Conservation (phyloP, 2,797 vertebrate genomes). For the Enteromius radiatus region DNA sequence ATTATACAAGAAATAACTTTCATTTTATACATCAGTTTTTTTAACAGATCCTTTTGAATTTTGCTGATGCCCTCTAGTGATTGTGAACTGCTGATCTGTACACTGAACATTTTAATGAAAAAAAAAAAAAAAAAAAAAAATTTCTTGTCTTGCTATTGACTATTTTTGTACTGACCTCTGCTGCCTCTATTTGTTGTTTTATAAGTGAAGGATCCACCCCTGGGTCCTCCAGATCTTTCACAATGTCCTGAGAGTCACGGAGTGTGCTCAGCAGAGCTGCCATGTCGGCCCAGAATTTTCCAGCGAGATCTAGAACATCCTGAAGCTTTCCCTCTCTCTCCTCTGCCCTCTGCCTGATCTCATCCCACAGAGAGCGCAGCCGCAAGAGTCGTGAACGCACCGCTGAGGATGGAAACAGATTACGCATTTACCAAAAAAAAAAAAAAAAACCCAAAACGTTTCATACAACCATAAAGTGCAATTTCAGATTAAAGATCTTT, state of each 20-base stretch:
- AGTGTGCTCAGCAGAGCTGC: conserved; percentile 93
- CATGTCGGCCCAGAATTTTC: conserved; percentile 98
- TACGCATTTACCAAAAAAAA: not conserved
- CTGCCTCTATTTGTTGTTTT: conserved; percentile 97
- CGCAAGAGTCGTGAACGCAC: conserved; percentile 87
- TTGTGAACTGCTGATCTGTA: not conserved
- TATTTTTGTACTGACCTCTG: conserved; percentile 81
- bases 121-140: not conserved
- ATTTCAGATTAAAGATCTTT: not conserved
- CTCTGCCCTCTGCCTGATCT: conserved; percentile 94
- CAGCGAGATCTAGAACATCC: conserved; percentile 92
- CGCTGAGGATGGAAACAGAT: conserved; percentile 63
- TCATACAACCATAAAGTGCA: not conserved
- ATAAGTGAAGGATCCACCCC: conserved; percentile 98
- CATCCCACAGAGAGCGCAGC: conserved; percentile 95
- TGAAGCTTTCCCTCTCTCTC: conserved; percentile 93
- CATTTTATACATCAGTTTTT: not conserved
- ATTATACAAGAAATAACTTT: not conserved
- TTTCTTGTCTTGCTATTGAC: not conserved
- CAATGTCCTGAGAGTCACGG: conserved; percentile 93
- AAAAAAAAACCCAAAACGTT: too few relatives aligned
- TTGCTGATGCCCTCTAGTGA: not conserved
- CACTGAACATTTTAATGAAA: not conserved
- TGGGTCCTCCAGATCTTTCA: conserved; percentile 94
- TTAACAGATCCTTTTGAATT: not conserved